Base-by-base conservation (phyloP, 2,888 invertebrate species). In the Chrysotoxum bicinctum region DNA sequence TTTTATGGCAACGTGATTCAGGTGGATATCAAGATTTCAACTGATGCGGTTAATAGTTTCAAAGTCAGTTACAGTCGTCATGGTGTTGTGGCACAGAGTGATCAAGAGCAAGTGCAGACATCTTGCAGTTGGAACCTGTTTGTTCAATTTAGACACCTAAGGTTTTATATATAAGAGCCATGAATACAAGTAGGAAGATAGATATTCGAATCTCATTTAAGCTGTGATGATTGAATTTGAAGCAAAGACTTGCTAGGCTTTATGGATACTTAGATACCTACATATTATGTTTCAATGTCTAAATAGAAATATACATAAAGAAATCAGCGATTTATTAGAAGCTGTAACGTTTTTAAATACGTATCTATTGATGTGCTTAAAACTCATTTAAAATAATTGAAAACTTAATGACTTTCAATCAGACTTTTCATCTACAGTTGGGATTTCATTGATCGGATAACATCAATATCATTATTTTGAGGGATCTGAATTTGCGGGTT, bases 61-160 rank as follows among this genome's bases (percentile, higher is more conserved):
- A 68, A 78, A 78, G 58, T 62, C 32, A 10, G 7, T 48, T 32
- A 5, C 14, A 48, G 16, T 45, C 64, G 56, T 52, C 40, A 66
- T 40, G 56, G 26, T 50, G 56, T 32, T 45, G 54, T 35, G 43
- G 10, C 37, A 50, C 56, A 35, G 14, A 10, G 37, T 62, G 14
- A 54, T 58, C 62, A 78, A 74, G 79, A 66, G 40, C 75, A 84
- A 74, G 75, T 75, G 26, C 80, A 84, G 74, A 64, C 35, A 76
- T 52, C 45, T 19, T 52, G 35, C 50, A 72, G 77, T 45, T 52
- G 66, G 35, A 73, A 77, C 73, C 54, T 52, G 78, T 60, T 77
- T 54, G 16, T 3, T 62, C 3, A 43, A 43, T 40, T 43, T 26
- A 62, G 62, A 26, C 26, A 16, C 30, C 5, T 32, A n/a, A 56